Conservation (phyloP, 2,888 invertebrate species). For the Lutraria lutraria region DNA sequence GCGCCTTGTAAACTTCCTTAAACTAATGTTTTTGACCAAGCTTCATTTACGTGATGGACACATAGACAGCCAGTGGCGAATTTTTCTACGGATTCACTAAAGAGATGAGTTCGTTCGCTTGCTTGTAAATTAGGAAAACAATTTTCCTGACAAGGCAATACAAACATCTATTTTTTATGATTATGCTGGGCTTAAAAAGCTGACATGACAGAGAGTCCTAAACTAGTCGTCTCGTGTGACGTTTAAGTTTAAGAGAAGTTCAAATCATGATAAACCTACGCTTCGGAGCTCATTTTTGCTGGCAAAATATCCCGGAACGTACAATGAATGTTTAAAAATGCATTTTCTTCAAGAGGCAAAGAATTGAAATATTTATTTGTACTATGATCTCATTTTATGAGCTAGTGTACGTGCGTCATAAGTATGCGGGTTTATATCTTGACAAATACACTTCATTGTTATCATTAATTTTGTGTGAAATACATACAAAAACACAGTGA, state of each 20-base stretch:
- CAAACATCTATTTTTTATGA: neutral
- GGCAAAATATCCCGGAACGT: neutral
- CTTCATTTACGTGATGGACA: slow-evolving; percentile 42
- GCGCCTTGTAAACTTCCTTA: slow-evolving; percentile 33
- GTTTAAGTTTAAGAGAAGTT: no score
- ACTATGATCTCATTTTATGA: neutral
- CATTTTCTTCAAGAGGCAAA: neutral
- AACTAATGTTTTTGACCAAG: slow-evolving; percentile 51
- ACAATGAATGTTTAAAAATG: neutral
- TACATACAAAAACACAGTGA: neutral
- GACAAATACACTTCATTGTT: neutral
- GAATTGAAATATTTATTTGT: neutral
- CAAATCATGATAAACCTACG: no score
- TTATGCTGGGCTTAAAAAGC: neutral
- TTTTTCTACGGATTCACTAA: slow-evolving; percentile 38
- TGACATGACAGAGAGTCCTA: no score
- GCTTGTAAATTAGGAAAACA: slow-evolving; percentile 17
- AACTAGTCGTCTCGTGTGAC: no score
- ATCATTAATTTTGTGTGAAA: neutral
- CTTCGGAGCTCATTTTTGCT: no score
- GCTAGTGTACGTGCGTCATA: neutral
- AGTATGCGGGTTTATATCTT: neutral
- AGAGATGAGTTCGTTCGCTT: neutral
- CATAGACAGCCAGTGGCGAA: slow-evolving; percentile 13
- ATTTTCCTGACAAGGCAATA: slow-evolving; percentile 1